Conservation (phyloP, 2,888 invertebrate genomes). For the Amblyjoppa proteus region DNA sequence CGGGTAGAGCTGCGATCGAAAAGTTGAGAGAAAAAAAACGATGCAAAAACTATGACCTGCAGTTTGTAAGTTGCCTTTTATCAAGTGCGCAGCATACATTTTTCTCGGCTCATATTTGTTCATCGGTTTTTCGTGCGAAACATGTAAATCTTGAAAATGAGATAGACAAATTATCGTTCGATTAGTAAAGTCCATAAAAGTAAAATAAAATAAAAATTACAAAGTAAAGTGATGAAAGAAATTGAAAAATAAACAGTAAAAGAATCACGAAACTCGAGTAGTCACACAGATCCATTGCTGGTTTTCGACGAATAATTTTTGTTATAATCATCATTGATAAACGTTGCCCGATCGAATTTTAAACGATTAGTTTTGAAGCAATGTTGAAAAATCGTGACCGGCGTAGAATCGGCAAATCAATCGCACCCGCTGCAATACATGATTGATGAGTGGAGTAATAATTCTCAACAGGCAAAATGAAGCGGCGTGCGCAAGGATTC, state of each 20-base stretch:
- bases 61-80: too few relatives aligned
- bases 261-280: too few relatives aligned
- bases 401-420: slow-evolving; percentile 19
- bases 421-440: slow-evolving; percentile 19
- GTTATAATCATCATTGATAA: background rate
- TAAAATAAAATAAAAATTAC: too few relatives aligned
- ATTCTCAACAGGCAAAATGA: slow-evolving; percentile 66
- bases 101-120: too few relatives aligned
- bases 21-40: background rate
- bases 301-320: too few relatives aligned
- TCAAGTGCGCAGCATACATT: too few relatives aligned
- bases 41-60: too few relatives aligned
- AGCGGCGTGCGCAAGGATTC: slow-evolving; percentile 58
- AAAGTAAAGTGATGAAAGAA: background rate
- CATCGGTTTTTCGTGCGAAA: too few relatives aligned
- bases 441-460: slow-evolving; percentile 60
- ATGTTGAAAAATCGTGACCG: background rate
- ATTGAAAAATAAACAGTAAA: background rate
- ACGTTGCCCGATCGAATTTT: background rate
- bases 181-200: too few relatives aligned
- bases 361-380: background rate
- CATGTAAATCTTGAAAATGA: too few relatives aligned
- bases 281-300: too few relatives aligned
- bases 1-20: background rate
- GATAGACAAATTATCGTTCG: too few relatives aligned